Conservation (phyloP, 2,797 vertebrate genomes). For the Karalla daura region DNA sequence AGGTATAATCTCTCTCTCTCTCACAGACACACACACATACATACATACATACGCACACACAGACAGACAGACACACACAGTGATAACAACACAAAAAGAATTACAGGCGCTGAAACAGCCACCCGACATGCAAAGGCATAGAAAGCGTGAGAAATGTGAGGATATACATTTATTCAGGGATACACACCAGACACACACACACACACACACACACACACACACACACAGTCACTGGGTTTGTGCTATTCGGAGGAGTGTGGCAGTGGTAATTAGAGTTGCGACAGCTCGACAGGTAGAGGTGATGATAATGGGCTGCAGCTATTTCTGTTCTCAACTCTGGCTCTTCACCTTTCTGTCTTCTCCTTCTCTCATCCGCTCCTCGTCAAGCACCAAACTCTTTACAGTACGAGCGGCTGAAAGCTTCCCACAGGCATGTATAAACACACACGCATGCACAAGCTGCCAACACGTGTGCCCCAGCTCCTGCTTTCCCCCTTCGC, state of each 20-base stretch:
- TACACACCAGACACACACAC: conserved; percentile 6
- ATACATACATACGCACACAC: conserved; percentile 4
- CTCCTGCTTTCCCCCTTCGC: not conserved
- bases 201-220: conserved; percentile 7
- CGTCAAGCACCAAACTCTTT: conserved; percentile 34
- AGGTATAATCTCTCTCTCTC: conserved; percentile 64
- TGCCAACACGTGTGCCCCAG: not conserved
- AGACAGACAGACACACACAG: conserved; percentile 1
- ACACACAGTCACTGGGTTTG: conserved; percentile 41
- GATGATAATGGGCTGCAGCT: conserved; percentile 70
- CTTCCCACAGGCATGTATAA: conserved; percentile 6
- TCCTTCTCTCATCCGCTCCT: conserved; percentile 30
- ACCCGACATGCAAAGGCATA: conserved; percentile 12
- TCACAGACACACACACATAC: conserved; percentile 12
- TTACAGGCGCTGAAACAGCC: conserved; percentile 30
- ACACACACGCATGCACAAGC: not conserved
- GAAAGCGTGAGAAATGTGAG: not conserved
- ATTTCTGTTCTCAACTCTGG: conserved; percentile 65
- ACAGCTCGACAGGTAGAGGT: conserved; percentile 77
- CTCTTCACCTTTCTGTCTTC: conserved; percentile 28
- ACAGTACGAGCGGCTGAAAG: conserved; percentile 27
- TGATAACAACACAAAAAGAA: conserved; percentile 30
- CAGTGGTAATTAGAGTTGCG: conserved; percentile 77
- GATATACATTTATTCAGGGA: conserved; percentile 4
- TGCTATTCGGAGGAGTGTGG: conserved; percentile 58